Conservation (phyloP, 2,888 invertebrate genomes). For the Orchesella flavescens region DNA sequence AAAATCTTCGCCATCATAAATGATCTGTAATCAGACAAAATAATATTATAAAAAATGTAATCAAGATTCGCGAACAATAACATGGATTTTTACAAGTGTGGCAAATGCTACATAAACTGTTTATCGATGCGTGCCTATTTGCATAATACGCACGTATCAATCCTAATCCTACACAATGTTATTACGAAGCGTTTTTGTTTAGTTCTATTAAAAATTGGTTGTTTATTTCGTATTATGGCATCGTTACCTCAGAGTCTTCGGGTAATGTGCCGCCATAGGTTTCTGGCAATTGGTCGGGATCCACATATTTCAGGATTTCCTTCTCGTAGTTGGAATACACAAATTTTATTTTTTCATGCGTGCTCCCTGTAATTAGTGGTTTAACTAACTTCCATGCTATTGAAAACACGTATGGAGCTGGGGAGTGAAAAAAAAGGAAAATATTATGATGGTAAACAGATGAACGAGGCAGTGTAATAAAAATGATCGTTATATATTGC, state of each 20-base stretch:
- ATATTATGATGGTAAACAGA: background rate
- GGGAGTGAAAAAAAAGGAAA: background rate
- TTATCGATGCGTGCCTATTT: too few species aligned
- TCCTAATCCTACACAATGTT: too few species aligned
- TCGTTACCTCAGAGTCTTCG: slow-evolving; percentile 52
- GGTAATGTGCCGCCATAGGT: slow-evolving; percentile 48
- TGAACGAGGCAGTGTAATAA: background rate
- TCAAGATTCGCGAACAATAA: background rate
- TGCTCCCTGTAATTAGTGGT: slow-evolving; percentile 52
- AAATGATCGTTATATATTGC: too few species aligned
- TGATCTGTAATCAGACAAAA: slow-evolving; percentile 21
- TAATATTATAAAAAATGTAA: background rate
- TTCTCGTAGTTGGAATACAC: slow-evolving; percentile 54
- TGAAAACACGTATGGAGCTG: slow-evolving; percentile 54
- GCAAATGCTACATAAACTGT: background rate
- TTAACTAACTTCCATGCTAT: slow-evolving; percentile 50
- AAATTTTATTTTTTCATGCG: slow-evolving; percentile 55
- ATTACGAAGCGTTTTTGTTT: too few species aligned
- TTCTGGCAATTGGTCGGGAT: slow-evolving; percentile 52
- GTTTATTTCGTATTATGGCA: background rate
- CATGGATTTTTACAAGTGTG: background rate
- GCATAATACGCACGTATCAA: too few species aligned
- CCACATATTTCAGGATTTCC: slow-evolving; percentile 50
- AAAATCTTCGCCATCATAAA: slow-evolving; percentile 41
- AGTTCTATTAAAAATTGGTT: background rate